Percentiles rank a stretch among this genome's conserved stretches.
These are phyloP conservation scores for Rhabdomys dilectus DNA, from an alignment of 2,113 vertebrate genomes.

Conservation along the genomic window DNA sequence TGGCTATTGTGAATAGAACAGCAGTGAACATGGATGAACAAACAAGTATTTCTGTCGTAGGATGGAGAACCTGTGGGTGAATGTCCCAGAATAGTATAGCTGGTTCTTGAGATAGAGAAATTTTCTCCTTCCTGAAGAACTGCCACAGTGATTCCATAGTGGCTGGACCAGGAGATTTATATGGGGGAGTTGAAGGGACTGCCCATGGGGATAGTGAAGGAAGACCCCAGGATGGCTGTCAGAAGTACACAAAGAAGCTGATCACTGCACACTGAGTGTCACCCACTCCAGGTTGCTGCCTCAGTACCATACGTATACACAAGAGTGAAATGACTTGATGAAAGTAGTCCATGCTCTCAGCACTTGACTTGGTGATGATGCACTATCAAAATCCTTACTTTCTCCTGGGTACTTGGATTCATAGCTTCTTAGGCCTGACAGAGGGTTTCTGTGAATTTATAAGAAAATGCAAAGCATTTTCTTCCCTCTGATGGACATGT, in stretches of 20 bases:
- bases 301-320: background rate
- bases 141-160: background rate
- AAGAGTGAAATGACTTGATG: background rate
- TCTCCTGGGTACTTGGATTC: background rate
- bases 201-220: background rate
- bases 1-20: background rate
- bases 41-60: background rate
- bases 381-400: background rate
- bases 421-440: background rate
- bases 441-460: background rate
- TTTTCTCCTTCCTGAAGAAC: background rate
- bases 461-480: background rate
- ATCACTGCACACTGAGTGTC: background rate
- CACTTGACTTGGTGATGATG: background rate
- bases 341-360: no score
- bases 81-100: background rate
- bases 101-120: background rate
- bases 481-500: background rate
- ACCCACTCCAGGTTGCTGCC: background rate
- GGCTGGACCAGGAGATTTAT: background rate
- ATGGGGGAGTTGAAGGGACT: background rate
- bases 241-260: background rate
- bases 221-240: background rate
- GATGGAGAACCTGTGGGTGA: background rate
- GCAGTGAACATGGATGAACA: background rate